These are phyloP conservation scores for Pelobates fuscus DNA, from an alignment of 2,113 vertebrate species.

Conservation along the genomic window DNA sequence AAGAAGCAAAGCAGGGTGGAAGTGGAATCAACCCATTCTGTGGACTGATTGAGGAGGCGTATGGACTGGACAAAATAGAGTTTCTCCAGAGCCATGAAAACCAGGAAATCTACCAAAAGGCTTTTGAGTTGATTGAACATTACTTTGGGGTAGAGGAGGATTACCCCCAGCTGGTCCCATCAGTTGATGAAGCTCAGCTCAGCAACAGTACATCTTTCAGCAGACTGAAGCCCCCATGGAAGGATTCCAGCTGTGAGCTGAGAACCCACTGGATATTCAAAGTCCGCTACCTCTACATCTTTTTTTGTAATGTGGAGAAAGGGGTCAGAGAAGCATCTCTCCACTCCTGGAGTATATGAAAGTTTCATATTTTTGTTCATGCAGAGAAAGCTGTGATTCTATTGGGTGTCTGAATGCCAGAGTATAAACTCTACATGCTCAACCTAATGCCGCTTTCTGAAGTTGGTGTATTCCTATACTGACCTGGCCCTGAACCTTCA, in stretches of 20 bases:
- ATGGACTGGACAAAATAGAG: slow-evolving; percentile 96
- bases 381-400: slow-evolving; percentile 38
- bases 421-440: slow-evolving; percentile 20
- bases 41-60: slow-evolving; percentile 94
- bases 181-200: slow-evolving; percentile 91
- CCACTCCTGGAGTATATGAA: background rate
- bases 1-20: slow-evolving; percentile 88
- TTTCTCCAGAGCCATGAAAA: slow-evolving; percentile 98
- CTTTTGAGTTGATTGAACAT: slow-evolving; percentile 95
- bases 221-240: slow-evolving; percentile 96
- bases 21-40: slow-evolving; percentile 96
- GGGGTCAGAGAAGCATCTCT: background rate
- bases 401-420: background rate
- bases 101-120: slow-evolving; percentile 99
- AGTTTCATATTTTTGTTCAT: slow-evolving; percentile 19
- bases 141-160: slow-evolving; percentile 96
- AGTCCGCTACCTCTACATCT: too few species aligned
- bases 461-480: slow-evolving; percentile 22
- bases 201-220: slow-evolving; percentile 97
- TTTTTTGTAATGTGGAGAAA: background rate
- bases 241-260: slow-evolving; percentile 93
- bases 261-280: slow-evolving; percentile 48
- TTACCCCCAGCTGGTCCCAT: slow-evolving; percentile 81
- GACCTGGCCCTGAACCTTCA: slow-evolving; percentile 11
- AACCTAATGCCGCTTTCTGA: slow-evolving; percentile 24